These are phyloP conservation scores for Esox masquinongy DNA, from an alignment of 2,797 vertebrate species.

Conservation along the genomic window DNA sequence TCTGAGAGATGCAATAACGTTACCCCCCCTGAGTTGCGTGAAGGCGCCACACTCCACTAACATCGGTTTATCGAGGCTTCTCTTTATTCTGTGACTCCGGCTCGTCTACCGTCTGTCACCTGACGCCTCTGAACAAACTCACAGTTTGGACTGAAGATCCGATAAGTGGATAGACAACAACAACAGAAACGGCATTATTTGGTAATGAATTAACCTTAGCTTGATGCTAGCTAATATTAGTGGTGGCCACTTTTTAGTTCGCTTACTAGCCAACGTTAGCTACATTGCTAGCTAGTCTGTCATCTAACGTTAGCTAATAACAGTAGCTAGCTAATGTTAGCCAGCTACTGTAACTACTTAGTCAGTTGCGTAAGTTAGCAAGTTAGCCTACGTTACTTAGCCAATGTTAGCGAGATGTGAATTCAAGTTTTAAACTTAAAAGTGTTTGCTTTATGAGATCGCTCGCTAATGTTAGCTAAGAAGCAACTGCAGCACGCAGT, in stretches of 20 bases:
- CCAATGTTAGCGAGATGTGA: slow-evolving; percentile 2
- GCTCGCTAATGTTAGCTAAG: neutral
- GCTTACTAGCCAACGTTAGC: neutral
- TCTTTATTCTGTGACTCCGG: slow-evolving; percentile 19
- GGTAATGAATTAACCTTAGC: slow-evolving; percentile 12
- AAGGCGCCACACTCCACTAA: slow-evolving; percentile 27
- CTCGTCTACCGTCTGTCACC: slow-evolving; percentile 25
- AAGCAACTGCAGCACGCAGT: neutral
- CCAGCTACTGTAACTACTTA: neutral
- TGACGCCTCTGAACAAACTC: slow-evolving; percentile 20
- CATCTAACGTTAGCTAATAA: neutral
- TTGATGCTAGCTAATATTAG: neutral
- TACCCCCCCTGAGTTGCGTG: slow-evolving; percentile 1
- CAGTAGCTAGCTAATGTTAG: slow-evolving; percentile 1
- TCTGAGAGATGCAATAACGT: slow-evolving; percentile 18
- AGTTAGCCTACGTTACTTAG: neutral
- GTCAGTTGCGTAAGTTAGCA: neutral
- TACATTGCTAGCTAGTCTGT: neutral
- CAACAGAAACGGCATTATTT: neutral
- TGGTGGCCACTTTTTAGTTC: neutral
- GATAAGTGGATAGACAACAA: slow-evolving; percentile 15
- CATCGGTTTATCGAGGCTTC: slow-evolving; percentile 15
- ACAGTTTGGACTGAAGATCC: slow-evolving; percentile 26
- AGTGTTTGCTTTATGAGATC: neutral
- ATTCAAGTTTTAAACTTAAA: neutral